phyloP scores from a whole-genome alignment of 1,140 invertebrate genomes.

The Drosophila burlai region DNA sequence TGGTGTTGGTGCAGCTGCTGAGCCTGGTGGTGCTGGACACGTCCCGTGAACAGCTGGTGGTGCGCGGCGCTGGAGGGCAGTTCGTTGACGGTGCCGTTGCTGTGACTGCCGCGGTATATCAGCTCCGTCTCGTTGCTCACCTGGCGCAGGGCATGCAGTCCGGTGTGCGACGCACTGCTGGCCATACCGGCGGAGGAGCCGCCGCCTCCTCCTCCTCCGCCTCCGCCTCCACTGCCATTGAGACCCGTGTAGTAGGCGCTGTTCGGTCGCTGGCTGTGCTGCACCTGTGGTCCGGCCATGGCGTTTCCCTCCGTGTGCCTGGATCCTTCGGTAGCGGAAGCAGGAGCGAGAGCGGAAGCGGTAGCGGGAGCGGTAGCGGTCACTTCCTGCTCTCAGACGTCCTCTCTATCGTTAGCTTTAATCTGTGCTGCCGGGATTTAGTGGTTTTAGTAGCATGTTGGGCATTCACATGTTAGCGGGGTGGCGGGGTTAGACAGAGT shows the following conservation, averaged over 20 bases:
- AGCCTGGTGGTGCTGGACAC: conserved; percentile 19
- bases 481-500: conserved; percentile 23
- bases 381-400: neutral
- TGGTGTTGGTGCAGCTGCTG: conserved; percentile 35
- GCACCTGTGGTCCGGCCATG: conserved; percentile 82
- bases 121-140: conserved; percentile 81
- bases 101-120: conserved; percentile 78
- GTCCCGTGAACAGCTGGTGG: conserved; percentile 23
- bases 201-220: conserved; percentile 17
- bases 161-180: conserved; percentile 77
- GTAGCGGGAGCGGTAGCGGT: neutral
- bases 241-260: conserved; percentile 81
- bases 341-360: neutral
- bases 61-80: conserved; percentile 38
- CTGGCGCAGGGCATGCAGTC: conserved; percentile 77
- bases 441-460: conserved; percentile 68
- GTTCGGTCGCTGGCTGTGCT: conserved; percentile 75
- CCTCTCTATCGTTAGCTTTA: conserved; percentile 21
- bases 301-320: neutral
- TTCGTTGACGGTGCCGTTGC: conserved; percentile 71
- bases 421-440: conserved; percentile 49
- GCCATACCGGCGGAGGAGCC: conserved; percentile 43
- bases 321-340: neutral
- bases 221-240: conserved; percentile 61
- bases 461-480: conserved; percentile 45